Base-by-base conservation (phyloP, 2,113 vertebrate genomes). In the Oreotrochilus melanogaster region DNA sequence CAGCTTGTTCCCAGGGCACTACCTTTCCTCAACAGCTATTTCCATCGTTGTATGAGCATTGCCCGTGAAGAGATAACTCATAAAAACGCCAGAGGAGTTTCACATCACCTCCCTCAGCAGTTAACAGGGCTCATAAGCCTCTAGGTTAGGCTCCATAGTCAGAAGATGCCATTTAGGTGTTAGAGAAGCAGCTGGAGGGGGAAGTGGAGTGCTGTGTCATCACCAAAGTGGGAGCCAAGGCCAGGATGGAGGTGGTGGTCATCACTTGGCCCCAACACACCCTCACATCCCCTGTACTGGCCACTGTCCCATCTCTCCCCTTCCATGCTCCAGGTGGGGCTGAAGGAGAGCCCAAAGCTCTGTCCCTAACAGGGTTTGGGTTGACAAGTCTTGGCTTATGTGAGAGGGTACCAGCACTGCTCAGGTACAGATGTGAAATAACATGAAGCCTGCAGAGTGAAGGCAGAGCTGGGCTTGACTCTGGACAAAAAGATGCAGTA, bases 341-440 rank as follows among this genome's bases (percentile, higher is more conserved):
- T 69, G 37, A 43, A 75, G 45, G 42, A 58, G 28, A 64, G 17
- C 54, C 48, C 8, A 1, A 1, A 2, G 11, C 43, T 80, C 58
- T 3, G 0, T 54, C 48, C 24, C 24, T 31, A 22, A 21, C 0
- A 0, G 6, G 24, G 9, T n/a, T 47, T 1, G 0, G 2, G 4
- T 13, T 60, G 56, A 24, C 9, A 6, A 2, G 9, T 28, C 37
- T 58, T 31, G 5, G 30, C n/a, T 66, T 21, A 18, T 7, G 3
- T 16, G 12, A 33, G 37, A 45, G 42, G 10, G 54, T 65, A 65
- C 39, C 3, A n/a, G 61, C 22, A 28, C 18, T 13, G 6, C 43
- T 66, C 43, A 3, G 13, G 17, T 69, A 10, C 1, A 4, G 56
- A 11, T 56, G 18, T 61, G 53, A 50, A 48, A 39, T 2, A 61